phyloP scores from a whole-genome alignment of 2,797 vertebrate genomes.

The Hydrocynus forskahlii region DNA sequence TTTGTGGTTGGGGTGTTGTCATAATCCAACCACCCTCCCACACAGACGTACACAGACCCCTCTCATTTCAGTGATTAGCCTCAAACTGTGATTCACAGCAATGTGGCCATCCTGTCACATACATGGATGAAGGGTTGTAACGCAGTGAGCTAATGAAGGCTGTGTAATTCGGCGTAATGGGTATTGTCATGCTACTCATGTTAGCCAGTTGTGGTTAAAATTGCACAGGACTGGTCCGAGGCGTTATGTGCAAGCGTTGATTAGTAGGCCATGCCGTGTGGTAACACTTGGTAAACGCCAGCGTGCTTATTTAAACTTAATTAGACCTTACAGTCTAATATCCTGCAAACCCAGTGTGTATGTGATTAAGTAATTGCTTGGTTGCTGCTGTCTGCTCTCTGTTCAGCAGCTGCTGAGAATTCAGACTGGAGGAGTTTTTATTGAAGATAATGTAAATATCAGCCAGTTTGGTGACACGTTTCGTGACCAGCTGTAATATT shows the following conservation, averaged over 20 bases:
- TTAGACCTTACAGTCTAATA: conserved; percentile 45
- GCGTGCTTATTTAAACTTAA: conserved; percentile 48
- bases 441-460: background rate
- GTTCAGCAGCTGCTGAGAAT: conserved; percentile 29
- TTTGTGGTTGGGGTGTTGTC: conserved; percentile 11
- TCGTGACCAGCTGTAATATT: background rate
- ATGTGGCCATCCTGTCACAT: conserved; percentile 59
- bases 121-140: conserved; percentile 32
- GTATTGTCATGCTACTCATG: conserved; percentile 43
- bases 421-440: background rate
- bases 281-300: conserved; percentile 36
- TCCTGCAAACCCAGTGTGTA: conserved; percentile 24
- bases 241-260: background rate
- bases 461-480: background rate
- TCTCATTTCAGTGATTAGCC: conserved; percentile 50
- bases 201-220: conserved; percentile 30
- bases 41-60: conserved; percentile 39
- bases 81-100: conserved; percentile 53
- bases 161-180: conserved; percentile 45
- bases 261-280: conserved; percentile 23
- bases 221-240: conserved; percentile 29
- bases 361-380: conserved; percentile 51
- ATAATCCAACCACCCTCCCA: conserved; percentile 19
- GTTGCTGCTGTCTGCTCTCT: conserved; percentile 32
- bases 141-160: conserved; percentile 45